Base-by-base conservation (phyloP, 1,140 invertebrate species). In the Zaprionus ornatus region DNA sequence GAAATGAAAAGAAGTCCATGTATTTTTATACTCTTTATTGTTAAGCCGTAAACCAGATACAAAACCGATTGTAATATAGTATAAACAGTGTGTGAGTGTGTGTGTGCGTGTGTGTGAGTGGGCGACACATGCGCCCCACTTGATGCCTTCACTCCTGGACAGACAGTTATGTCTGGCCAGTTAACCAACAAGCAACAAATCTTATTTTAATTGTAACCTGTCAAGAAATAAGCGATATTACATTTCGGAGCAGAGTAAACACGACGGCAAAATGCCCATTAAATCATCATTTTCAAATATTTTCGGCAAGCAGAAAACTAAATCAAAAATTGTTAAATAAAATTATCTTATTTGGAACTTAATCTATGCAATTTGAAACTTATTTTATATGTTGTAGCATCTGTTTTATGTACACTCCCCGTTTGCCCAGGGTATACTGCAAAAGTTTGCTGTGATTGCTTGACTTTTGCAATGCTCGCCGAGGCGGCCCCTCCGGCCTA, bases 11-110 rank as follows among this genome's bases (percentile, higher is more conserved):
- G 21, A 48, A 80, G 77, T 84, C 70, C 56, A 79, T 84, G 85
- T 90, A 90, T 88, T 88, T 90, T 88, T 88, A 79, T 88, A 88
- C 84, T 84, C 78, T 63, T 54, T 75, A 84, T 62, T 80, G 69
- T 87, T 87, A 87, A 88, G 84, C 70, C 77, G 29, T 67, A 80
- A 69, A 63, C 52, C 64, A 56, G 68, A 77, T 48, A 75, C 57
- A 29, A 42, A 68, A 29, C 45, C 57, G 54, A 77, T 40, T 25
- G 45, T 60, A 37, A 71, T 32, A 57, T 42, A 42, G 45, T 50
- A 12, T 50, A 50, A 45, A 45, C 69, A 32, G 32, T 15, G 15
- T 27, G 45, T 60, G 40, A 29, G 27, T 59, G 25, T 29, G 52
- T 54, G 42, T 69, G 17, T 56, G 32, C 29, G 45, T 37, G 50